Percentiles rank a stretch among this genome's conserved stretches.
These are phyloP conservation scores for Drosophila nannoptera DNA, from an alignment of 1,140 invertebrate genomes.

Conservation along the genomic window DNA sequence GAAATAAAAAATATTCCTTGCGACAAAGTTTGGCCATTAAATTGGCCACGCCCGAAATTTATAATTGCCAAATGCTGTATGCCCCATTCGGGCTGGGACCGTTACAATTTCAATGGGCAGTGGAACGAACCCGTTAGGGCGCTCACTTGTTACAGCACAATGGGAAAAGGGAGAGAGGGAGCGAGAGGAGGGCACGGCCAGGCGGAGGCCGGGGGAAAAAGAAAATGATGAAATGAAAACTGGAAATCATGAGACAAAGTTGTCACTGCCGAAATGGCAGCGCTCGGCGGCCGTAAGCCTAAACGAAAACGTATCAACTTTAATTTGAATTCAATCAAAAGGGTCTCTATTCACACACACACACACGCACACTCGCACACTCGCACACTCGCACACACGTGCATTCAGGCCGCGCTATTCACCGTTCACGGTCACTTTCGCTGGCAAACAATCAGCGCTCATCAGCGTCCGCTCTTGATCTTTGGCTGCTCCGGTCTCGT, in stretches of 20 bases:
- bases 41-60: constrained; percentile 49
- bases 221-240: constrained; percentile 31
- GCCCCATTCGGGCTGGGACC: constrained; percentile 32
- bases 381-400: neutral
- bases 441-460: constrained; percentile 63
- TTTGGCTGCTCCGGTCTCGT: constrained; percentile 17
- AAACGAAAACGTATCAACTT: constrained; percentile 56
- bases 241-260: constrained; percentile 50
- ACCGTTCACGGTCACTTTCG: constrained; percentile 51
- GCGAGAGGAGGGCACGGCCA: no score
- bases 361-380: constrained; percentile 1
- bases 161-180: no score
- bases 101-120: constrained; percentile 39
- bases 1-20: neutral
- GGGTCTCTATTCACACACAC: constrained; percentile 22
- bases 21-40: constrained; percentile 71
- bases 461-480: constrained; percentile 48
- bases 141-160: constrained; percentile 60
- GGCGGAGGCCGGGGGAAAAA: neutral
- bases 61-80: constrained; percentile 70
- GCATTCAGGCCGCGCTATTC: constrained; percentile 32
- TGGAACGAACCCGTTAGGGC: constrained; percentile 48
- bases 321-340: constrained; percentile 72
- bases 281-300: constrained; percentile 24
- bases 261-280: constrained; percentile 43